Conservation (phyloP, 2,888 invertebrate genomes). For the Seira musarum region DNA sequence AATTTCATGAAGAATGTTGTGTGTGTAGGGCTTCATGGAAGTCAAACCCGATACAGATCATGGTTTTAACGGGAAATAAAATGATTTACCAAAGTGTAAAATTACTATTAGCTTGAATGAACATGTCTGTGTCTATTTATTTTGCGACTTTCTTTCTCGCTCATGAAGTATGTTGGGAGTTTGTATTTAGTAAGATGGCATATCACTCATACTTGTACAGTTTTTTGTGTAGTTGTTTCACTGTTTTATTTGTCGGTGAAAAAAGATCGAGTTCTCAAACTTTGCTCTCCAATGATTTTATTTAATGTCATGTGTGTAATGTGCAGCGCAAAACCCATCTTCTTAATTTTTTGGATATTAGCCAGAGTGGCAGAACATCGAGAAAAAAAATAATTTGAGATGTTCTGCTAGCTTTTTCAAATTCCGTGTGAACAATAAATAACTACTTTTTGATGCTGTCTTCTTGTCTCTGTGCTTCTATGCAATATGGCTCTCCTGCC, state of each 20-base stretch:
- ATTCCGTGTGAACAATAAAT: constrained; percentile 27
- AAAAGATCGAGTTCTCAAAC: too few relatives aligned
- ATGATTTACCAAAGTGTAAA: constrained; percentile 44
- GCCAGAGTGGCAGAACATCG: constrained; percentile 13
- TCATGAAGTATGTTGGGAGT: constrained; percentile 12
- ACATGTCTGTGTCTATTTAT: constrained; percentile 17
- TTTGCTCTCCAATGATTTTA: too few relatives aligned
- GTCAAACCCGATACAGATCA: too few relatives aligned
- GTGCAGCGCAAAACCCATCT: background rate
- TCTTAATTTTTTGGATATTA: constrained; percentile 32
- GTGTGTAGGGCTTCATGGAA: too few relatives aligned
- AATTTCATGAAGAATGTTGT: too few relatives aligned
- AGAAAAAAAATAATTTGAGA: constrained; percentile 31
- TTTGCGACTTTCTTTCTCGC: too few relatives aligned
- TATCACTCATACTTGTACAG: too few relatives aligned
- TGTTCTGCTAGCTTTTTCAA: constrained; percentile 28
- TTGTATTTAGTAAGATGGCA: constrained; percentile 19
- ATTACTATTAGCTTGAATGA: constrained; percentile 41
- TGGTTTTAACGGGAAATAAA: constrained; percentile 36
- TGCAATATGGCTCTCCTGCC: too few relatives aligned
- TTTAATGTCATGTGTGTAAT: background rate
- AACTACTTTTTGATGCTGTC: constrained; percentile 26
- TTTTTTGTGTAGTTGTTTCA: too few relatives aligned
- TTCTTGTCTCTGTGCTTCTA: too few relatives aligned
- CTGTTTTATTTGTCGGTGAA: too few relatives aligned